These are phyloP conservation scores for Rhabdomys pumilio DNA, from an alignment of 2,797 vertebrate genomes.

Conservation along the genomic window DNA sequence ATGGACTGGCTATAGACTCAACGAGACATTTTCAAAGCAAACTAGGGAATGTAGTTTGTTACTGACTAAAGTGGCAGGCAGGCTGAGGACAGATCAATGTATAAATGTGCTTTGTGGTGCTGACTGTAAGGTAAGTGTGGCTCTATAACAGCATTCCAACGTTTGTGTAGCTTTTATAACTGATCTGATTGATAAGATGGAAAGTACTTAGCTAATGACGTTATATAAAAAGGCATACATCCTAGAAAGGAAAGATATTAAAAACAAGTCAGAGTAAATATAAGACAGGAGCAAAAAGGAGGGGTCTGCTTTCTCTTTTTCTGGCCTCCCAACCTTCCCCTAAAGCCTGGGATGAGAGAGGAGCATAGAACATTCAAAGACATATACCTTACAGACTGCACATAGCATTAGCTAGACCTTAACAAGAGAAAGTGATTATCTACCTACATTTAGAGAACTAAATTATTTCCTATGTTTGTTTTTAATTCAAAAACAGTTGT, in stretches of 20 bases:
- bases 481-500: conserved; percentile 9
- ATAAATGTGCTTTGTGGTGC: not conserved
- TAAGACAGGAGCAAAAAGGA: not conserved
- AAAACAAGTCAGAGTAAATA: not conserved
- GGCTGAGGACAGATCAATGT: not conserved
- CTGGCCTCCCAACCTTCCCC: not conserved
- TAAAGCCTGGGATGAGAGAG: not conserved
- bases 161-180: conserved; percentile 37
- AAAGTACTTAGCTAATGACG: not conserved
- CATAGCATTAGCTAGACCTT: not conserved
- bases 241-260: not conserved
- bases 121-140: not conserved
- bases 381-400: not conserved
- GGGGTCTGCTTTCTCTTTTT: not conserved
- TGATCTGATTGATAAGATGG: not conserved
- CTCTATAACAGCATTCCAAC: not conserved
- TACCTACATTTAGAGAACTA: not conserved
- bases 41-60: not conserved
- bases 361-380: not conserved
- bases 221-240: not conserved
- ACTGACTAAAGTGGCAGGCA: not conserved
- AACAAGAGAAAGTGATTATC: not conserved
- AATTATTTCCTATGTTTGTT: not conserved
- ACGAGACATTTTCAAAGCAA: conserved; percentile 51
- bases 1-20: not conserved